Base-by-base conservation (phyloP, 2,113 vertebrate species). In the Hyperoodon ampullatus region DNA sequence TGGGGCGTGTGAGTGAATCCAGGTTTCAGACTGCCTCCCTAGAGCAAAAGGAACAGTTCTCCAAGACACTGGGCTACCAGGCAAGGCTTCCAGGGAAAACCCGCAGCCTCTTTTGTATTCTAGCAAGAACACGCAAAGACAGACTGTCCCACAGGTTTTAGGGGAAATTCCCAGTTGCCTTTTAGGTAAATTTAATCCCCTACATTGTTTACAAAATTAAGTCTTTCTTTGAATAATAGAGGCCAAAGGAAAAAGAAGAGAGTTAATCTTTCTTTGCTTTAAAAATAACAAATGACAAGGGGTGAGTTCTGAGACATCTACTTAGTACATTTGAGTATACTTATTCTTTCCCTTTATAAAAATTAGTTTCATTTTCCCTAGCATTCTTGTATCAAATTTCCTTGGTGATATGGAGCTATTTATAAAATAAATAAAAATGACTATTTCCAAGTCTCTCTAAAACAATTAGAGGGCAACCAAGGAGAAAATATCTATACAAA, bases 381-480 rank as follows among this genome's bases (percentile, higher is more conserved):
- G 7, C n/a, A 84, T 81, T 90, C 16, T 88, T 83, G 4, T 77
- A 55, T 63, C 74, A 83, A 44, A 92, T 68, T 90, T 78, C 15
- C 33, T 96, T 39, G 35, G 33, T 83, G 82, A 86, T 55, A 82
- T 50, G n/a, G 14, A 86, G 14, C 15, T 70, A 81, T 66, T 96
- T 61, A 63, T 75, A 11, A 42, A 24, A 91, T 86, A 93, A 78
- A 91, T 81, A 96, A 97, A 96, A 74, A 86, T 44, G 33, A 96
- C 33, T 63, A 91, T 93, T 78, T 90, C 24, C 26, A 96, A 81
- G 18, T 61, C 81, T 86, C 44, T 66, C 28, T 90, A 94, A 95
- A 81, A 81, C 42, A 97, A 97, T 92, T 95, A 93, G 33, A 60
- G 42, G 53, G 13, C 53, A 95, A 83, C 44, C 30, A 77, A 9